Percentiles rank a stretch among this genome's conserved stretches.
Evolutionary conservation across 2,797 vertebrate species (phyloP).

Genomic region (Sternotherus odoratus): DNA sequence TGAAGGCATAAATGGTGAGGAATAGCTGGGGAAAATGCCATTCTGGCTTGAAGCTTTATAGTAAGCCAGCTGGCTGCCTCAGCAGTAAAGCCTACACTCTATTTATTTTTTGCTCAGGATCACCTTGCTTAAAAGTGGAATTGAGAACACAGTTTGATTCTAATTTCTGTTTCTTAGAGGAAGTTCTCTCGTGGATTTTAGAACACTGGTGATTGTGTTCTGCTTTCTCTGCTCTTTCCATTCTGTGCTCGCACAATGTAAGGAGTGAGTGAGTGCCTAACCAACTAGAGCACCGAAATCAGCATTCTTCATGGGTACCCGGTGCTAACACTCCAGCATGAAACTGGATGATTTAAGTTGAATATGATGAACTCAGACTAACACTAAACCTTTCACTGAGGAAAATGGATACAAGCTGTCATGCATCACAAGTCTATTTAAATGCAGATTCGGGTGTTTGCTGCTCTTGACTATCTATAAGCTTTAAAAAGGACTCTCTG

Average conservation of each 20-base stretch:
- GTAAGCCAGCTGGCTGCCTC: neutral
- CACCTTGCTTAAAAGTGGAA: neutral
- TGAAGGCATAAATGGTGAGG: neutral
- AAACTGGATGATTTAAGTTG: neutral
- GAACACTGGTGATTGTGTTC: neutral
- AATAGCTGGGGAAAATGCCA: neutral
- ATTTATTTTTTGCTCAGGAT: neutral
- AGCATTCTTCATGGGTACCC: neutral
- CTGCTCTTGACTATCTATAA: neutral
- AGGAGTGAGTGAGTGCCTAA: neutral
- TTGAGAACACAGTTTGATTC: neutral
- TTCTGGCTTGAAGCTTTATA: neutral
- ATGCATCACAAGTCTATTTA: neutral
- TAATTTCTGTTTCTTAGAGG: neutral
- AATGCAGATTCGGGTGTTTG: neutral
- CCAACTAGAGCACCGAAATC: neutral
- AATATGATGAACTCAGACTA: neutral
- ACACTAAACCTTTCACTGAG: neutral
- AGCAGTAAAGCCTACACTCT: neutral
- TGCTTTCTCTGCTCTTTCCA: neutral
- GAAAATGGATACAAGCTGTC: conserved; percentile 23
- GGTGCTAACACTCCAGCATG: neutral
- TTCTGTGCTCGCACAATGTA: neutral
- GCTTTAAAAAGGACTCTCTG: neutral
- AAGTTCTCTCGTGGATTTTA: neutral